These are phyloP conservation scores for Coelogynopora nodosa DNA, from an alignment of 2,888 invertebrate species.

Conservation along the genomic window DNA sequence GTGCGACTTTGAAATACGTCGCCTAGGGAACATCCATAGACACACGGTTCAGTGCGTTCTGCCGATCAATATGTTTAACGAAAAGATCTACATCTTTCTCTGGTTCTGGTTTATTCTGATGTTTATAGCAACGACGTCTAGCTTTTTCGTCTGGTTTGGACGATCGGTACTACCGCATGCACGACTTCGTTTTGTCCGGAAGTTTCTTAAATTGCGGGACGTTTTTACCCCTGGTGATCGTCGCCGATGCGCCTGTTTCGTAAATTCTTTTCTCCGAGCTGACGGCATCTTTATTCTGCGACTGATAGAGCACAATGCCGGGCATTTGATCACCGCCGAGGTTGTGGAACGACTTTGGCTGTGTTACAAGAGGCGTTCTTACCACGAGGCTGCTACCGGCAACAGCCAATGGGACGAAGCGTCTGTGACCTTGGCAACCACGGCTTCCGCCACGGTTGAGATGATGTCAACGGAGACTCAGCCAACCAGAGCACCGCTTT, in stretches of 20 bases:
- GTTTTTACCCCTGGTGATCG: constrained; percentile 39
- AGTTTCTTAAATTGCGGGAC: constrained; percentile 45
- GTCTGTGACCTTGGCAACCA: too few species aligned
- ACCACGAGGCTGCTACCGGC: not conserved
- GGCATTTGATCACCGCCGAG: constrained; percentile 46
- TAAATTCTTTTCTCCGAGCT: constrained; percentile 46
- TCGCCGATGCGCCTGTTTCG: constrained; percentile 40
- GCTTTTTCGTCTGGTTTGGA: constrained; percentile 62
- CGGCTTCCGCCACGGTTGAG: not conserved
- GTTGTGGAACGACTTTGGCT: constrained; percentile 40
- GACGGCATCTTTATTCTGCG: constrained; percentile 48
- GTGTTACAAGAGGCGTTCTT: not conserved
- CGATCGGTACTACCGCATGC: constrained; percentile 56
- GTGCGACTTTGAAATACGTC: constrained; percentile 61
- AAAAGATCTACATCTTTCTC: constrained; percentile 63
- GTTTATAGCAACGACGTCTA: constrained; percentile 61
- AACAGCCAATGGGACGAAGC: not conserved
- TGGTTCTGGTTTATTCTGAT: constrained; percentile 65
- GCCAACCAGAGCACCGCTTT: not conserved
- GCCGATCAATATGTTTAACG: constrained; percentile 53
- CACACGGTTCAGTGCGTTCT: constrained; percentile 62
- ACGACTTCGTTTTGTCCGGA: constrained; percentile 50
- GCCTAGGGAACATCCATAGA: constrained; percentile 62
- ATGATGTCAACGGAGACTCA: not conserved
- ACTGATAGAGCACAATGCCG: constrained; percentile 48